Conservation (phyloP, 37 sponge, comb jelly and placozoan genomes). For the Crambe crambe region DNA sequence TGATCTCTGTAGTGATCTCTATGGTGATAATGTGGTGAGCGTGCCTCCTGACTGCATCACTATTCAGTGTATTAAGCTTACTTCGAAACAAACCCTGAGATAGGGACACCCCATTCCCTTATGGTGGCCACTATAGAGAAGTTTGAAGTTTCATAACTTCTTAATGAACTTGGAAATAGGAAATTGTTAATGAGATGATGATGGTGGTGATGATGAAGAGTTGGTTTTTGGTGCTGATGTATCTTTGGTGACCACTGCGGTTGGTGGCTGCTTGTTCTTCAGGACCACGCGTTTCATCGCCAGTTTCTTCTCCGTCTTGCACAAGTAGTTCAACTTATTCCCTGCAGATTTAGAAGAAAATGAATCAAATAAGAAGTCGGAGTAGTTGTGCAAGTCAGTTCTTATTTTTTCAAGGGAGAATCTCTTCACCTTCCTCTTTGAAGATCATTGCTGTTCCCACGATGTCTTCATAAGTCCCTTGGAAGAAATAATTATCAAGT, state of each 20-base stretch:
- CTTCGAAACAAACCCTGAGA: too few species aligned
- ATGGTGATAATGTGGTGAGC: background rate
- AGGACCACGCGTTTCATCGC: slow-evolving; percentile 18
- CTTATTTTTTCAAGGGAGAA: too few species aligned
- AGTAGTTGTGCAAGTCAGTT: too few species aligned
- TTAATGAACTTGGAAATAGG: too few species aligned
- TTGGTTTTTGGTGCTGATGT: slow-evolving; percentile 1
- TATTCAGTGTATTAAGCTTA: background rate
- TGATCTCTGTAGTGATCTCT: too few species aligned
- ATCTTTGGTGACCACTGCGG: background rate
- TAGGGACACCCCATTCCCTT: too few species aligned
- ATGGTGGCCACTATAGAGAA: too few species aligned
- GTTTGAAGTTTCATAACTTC: too few species aligned
- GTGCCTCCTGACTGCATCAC: background rate
- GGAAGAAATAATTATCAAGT: slow-evolving; percentile 44
- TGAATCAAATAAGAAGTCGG: background rate
- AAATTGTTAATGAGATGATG: too few species aligned
- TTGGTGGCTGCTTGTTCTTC: background rate
- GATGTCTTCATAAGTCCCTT: slow-evolving; percentile 42
- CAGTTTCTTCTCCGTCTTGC: slow-evolving; percentile 37
- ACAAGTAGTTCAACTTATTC: slow-evolving; percentile 14
- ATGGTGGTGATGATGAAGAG: background rate
- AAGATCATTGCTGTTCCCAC: slow-evolving; percentile 18
- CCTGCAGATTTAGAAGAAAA: background rate
- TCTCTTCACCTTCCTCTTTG: slow-evolving; percentile 14